Evolutionary conservation across 1,140 invertebrate genomes (phyloP).

Genomic region (Oncopeltus fasciatus): DNA sequence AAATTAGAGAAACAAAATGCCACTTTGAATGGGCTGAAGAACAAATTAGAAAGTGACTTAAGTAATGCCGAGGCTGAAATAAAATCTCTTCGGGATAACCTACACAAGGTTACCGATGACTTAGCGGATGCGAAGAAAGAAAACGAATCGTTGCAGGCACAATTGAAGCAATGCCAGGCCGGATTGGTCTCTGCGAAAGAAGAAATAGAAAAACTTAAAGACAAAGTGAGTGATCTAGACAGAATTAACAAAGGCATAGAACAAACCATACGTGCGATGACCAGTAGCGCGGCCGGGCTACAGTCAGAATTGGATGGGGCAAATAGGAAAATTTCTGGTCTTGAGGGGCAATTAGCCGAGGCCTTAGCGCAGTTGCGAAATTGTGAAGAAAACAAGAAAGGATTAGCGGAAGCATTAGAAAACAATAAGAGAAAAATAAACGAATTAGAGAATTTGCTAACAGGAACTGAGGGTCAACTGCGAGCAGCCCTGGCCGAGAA

Average conservation of each 20-base stretch:
- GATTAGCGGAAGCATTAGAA: neutral
- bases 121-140: neutral
- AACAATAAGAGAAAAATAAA: neutral
- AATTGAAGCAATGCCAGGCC: neutral
- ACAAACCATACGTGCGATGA: neutral
- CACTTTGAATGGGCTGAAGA: neutral
- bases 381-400: neutral
- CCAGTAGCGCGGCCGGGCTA: too few relatives aligned
- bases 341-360: neutral
- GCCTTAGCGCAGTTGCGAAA: neutral
- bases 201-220: neutral
- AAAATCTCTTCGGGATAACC: neutral
- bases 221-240: neutral
- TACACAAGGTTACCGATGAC: neutral
- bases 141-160: neutral
- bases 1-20: neutral
- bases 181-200: neutral
- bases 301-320: neutral
- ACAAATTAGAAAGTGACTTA: neutral
- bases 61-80: neutral
- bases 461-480: slow-evolving; percentile 2
- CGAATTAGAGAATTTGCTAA: neutral
- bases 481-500: neutral
- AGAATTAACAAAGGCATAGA: neutral
- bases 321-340: neutral